Conservation (phyloP, 2,113 vertebrate genomes). For the Pavo muticus region DNA sequence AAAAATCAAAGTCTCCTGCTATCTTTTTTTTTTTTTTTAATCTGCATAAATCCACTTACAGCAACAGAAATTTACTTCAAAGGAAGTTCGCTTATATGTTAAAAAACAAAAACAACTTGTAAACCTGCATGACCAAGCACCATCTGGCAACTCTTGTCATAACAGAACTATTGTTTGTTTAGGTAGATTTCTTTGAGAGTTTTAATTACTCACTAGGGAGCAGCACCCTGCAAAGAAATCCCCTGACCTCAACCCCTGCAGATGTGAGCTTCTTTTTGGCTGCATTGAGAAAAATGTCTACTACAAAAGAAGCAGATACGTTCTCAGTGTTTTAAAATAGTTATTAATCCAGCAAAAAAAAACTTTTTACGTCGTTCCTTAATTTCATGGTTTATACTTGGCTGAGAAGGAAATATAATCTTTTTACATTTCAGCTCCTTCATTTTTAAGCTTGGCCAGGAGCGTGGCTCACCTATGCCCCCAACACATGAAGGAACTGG, state of each 20-base stretch:
- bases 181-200: conserved; percentile 34
- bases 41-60: not conserved
- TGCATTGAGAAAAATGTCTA: not conserved
- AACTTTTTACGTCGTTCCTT: not conserved
- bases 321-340: not conserved
- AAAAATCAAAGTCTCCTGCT: not conserved
- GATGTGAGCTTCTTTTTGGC: not conserved
- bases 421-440: not conserved
- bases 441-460: not conserved
- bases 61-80: not conserved
- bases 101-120: not conserved
- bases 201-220: conserved; percentile 39
- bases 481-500: not conserved
- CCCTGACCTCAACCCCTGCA: not conserved
- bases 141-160: not conserved
- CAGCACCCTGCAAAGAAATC: conserved; percentile 8
- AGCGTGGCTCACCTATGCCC: not conserved
- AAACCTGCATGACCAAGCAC: not conserved
- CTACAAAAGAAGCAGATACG: not conserved
- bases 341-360: not conserved
- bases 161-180: conserved; percentile 29
- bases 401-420: not conserved
- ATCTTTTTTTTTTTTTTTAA: not conserved
- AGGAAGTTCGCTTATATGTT: not conserved
- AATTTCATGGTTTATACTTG: not conserved